These are phyloP conservation scores for Andricus grossulariae DNA, from an alignment of 1,140 invertebrate genomes.

Conservation along the genomic window DNA sequence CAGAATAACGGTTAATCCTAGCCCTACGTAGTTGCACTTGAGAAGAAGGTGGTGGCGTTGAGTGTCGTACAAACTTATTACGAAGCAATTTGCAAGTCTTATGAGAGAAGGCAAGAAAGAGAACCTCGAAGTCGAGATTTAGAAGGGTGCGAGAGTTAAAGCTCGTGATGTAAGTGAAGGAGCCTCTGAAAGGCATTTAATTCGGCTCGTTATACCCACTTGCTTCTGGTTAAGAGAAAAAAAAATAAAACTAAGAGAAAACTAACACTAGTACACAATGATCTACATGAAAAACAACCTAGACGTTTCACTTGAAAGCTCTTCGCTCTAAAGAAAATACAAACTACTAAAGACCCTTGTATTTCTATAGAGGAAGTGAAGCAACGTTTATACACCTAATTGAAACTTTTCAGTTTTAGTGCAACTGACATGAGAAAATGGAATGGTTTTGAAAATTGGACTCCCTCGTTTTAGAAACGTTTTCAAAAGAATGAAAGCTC, in stretches of 20 bases:
- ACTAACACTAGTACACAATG: not conserved
- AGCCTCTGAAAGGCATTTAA: constrained; percentile 51
- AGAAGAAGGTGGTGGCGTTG: constrained; percentile 42
- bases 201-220: constrained; percentile 41
- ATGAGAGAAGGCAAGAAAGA: constrained; percentile 47
- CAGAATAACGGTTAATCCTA: constrained; percentile 15
- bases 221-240: constrained; percentile 4
- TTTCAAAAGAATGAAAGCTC: not conserved
- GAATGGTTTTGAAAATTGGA: not conserved
- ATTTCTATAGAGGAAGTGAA: not conserved
- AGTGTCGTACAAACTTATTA: constrained; percentile 59
- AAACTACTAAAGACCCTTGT: constrained; percentile 8
- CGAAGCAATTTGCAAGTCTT: constrained; percentile 65
- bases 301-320: not conserved
- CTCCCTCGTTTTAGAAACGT: not conserved
- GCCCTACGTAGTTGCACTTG: constrained; percentile 14
- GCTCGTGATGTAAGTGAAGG: constrained; percentile 31
- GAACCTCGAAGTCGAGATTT: constrained; percentile 32
- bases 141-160: constrained; percentile 32
- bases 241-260: not conserved
- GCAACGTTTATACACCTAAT: constrained; percentile 1
- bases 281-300: not conserved
- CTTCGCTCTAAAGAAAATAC: not conserved
- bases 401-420: not conserved
- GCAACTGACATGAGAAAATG: not conserved